Base-by-base conservation (phyloP, 2,888 invertebrate species). In the Pheosia gnoma region DNA sequence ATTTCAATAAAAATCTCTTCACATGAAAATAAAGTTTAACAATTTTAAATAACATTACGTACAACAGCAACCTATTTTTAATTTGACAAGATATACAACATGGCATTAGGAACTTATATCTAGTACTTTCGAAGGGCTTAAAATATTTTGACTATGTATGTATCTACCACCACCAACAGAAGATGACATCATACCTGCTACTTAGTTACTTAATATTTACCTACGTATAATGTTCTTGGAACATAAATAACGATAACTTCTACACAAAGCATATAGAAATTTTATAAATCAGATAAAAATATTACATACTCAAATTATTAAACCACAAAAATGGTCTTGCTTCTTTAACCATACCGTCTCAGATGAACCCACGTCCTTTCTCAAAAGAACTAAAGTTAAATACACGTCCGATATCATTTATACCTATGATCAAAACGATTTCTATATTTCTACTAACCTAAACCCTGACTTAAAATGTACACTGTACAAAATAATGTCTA, bases 81-180 rank as follows among this genome's bases (percentile, higher is more conserved):
- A 61, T 39, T 37, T 70, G 74, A 71, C 71, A 64, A 73, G 71
- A 71, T 61, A 71, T 61, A 59, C 57, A 70, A 66, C 61, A 71
- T 72, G 72, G 72, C 74, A 41, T 59, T 62, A 71, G 63, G 71
- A 71, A 70, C 71, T 59, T 66, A 70, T 52, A 58, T 47, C 66
- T 43, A 43, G 9, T 8, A 36, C 52, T 52, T 36, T 13, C 13
- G 36, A 52, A 36, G 5, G 52, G 36, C 52, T 52, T 52, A 13
- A 11, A 3, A 10, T 11, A 37, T 37, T 51, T 51, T 25, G 51
- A 51, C 51, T 51, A 51, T n/a, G 11, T 47, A 47, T 25, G 47
- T 47, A 47, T 25, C 4, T 37, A 10, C 37, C 53, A 37, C 4
- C 37, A 53, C 37, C 52, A 36, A 37, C 37, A 11, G 1, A 47